phyloP scores from a whole-genome alignment of 37 sponge, comb jelly and placozoan genomes.

The Agelas oroides region DNA sequence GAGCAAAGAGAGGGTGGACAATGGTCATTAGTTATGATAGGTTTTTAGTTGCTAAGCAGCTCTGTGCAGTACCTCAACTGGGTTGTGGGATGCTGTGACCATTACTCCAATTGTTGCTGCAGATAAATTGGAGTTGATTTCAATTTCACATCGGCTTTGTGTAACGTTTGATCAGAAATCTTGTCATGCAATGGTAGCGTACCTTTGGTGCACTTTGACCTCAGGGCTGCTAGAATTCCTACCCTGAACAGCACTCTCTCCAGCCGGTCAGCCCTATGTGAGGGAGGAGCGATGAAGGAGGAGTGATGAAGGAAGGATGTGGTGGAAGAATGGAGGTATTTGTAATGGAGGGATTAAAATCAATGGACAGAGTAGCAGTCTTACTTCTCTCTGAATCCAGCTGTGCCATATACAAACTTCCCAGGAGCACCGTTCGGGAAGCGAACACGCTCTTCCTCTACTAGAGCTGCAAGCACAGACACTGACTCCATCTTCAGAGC shows the following conservation, averaged over 20 bases:
- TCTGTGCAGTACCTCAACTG: slow-evolving; percentile 62
- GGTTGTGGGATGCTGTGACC: slow-evolving; percentile 99
- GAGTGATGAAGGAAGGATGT: too few relatives aligned
- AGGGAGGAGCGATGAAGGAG: too few relatives aligned
- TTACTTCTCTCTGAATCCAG: slow-evolving; percentile 93
- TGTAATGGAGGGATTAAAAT: too few relatives aligned
- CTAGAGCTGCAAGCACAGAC: background rate
- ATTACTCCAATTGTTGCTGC: slow-evolving; percentile 85
- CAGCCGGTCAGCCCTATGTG: slow-evolving; percentile 80
- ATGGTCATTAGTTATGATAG: too few relatives aligned
- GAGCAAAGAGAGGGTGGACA: background rate
- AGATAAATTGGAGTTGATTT: background rate
- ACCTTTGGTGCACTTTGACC: slow-evolving; percentile 72
- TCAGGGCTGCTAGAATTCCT: slow-evolving; percentile 88
- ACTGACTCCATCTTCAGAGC: too few relatives aligned
- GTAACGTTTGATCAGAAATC: too few relatives aligned
- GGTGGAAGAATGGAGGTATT: too few relatives aligned
- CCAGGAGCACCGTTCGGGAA: slow-evolving; percentile 26
- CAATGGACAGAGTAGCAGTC: too few relatives aligned
- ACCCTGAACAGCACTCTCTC: slow-evolving; percentile 83
- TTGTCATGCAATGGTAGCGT: background rate
- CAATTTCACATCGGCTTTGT: too few relatives aligned
- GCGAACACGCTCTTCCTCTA: slow-evolving; percentile 28
- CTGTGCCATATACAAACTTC: slow-evolving; percentile 91
- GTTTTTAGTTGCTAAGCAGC: too few relatives aligned